A percentile compares a stretch with the other conserved stretches of the same genome.
These are phyloP conservation scores for Spheniscus humboldti DNA, from an alignment of 2,797 vertebrate species.

Conservation along the genomic window DNA sequence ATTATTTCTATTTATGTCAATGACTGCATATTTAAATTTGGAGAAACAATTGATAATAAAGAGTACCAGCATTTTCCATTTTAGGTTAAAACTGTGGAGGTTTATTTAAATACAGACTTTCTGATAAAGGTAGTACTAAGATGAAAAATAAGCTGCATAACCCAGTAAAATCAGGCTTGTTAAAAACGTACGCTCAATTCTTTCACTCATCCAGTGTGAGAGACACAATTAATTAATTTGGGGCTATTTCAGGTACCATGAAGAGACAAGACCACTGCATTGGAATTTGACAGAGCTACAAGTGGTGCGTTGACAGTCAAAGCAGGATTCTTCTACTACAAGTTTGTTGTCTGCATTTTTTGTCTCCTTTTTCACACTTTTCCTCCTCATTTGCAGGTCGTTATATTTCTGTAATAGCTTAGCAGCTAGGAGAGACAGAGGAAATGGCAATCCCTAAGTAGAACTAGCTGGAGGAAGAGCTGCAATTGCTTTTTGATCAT, in stretches of 20 bases:
- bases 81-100: background rate
- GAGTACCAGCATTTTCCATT: background rate
- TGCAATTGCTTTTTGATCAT: background rate
- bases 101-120: background rate
- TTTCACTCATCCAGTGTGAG: background rate
- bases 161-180: background rate
- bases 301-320: background rate
- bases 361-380: background rate
- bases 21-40: background rate
- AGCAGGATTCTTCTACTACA: background rate
- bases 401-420: slow-evolving; percentile 7
- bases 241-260: background rate
- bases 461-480: slow-evolving; percentile 1
- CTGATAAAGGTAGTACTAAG: background rate
- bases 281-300: background rate
- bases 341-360: background rate
- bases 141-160: background rate
- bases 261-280: background rate
- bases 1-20: background rate
- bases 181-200: background rate
- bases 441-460: background rate
- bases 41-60: background rate
- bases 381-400: background rate
- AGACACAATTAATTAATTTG: background rate
- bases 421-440: background rate